Conservation (phyloP, 2,888 invertebrate genomes). For the Eupithecia subumbrata region DNA sequence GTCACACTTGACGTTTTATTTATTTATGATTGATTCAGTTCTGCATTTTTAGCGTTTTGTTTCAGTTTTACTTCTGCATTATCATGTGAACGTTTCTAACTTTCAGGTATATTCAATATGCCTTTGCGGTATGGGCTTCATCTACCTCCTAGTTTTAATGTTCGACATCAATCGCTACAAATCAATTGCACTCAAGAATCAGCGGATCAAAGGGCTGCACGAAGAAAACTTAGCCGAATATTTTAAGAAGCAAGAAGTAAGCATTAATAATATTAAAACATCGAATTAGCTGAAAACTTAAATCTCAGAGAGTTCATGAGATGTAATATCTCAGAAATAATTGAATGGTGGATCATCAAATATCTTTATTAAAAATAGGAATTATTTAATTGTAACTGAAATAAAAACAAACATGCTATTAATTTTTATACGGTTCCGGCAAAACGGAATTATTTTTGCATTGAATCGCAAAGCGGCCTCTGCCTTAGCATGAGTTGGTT, state of each 20-base stretch:
- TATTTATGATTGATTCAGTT: too few relatives aligned
- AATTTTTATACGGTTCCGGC: too few relatives aligned
- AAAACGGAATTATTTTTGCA: neutral
- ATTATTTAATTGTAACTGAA: too few relatives aligned
- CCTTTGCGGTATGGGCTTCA: constrained; percentile 83
- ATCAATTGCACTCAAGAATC: constrained; percentile 72
- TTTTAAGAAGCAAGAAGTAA: constrained; percentile 75
- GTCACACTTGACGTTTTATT: too few relatives aligned
- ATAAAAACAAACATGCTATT: too few relatives aligned
- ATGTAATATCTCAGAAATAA: too few relatives aligned
- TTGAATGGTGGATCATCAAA: too few relatives aligned
- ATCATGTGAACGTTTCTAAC: constrained; percentile 31
- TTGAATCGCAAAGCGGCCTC: neutral
- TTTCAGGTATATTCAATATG: constrained; percentile 86
- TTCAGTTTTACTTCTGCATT: neutral
- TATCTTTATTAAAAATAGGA: too few relatives aligned
- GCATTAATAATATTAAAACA: constrained; percentile 17
- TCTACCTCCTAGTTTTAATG: constrained; percentile 85
- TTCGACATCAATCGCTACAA: constrained; percentile 86
- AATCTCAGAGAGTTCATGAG: neutral
- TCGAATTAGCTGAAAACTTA: neutral
- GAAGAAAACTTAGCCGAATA: constrained; percentile 71
- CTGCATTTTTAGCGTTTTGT: too few relatives aligned
- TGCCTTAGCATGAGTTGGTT: neutral
- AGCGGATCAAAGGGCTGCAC: constrained; percentile 68